Evolutionary conservation across 1,140 invertebrate genomes (phyloP).

Genomic region (Pseudoatta argentina): DNA sequence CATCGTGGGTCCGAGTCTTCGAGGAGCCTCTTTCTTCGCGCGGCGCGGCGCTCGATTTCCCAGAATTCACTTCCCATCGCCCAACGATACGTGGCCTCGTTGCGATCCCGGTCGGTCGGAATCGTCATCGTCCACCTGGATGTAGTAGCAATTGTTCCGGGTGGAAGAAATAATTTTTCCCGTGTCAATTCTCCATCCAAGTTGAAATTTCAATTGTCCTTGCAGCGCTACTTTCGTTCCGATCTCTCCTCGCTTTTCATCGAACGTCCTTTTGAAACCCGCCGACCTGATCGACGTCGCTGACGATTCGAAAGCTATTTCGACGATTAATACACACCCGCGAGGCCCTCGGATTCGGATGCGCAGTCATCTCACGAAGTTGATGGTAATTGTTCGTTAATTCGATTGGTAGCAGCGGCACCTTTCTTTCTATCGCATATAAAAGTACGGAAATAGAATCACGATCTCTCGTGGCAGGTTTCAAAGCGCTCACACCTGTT

Average conservation of each 20-base stretch:
- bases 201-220: slow-evolving; percentile 52
- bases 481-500: slow-evolving; percentile 62
- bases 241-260: slow-evolving; percentile 34
- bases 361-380: slow-evolving; percentile 66
- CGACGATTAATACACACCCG: slow-evolving; percentile 56
- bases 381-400: slow-evolving; percentile 70
- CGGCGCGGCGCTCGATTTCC: slow-evolving; percentile 73
- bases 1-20: slow-evolving; percentile 80
- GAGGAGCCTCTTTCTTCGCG: slow-evolving; percentile 57
- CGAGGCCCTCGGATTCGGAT: slow-evolving; percentile 43
- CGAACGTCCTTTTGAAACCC: slow-evolving; percentile 31
- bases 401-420: slow-evolving; percentile 43
- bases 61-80: slow-evolving; percentile 63
- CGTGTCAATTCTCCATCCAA: slow-evolving; percentile 16
- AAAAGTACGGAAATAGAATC: slow-evolving; percentile 31
- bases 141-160: slow-evolving; percentile 41
- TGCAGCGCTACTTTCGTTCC: background rate
- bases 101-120: background rate
- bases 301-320: slow-evolving; percentile 45
- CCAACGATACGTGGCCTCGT: background rate
- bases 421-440: slow-evolving; percentile 44
- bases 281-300: slow-evolving; percentile 26
- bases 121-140: background rate
- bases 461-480: slow-evolving; percentile 28
- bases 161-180: slow-evolving; percentile 58